Percentiles rank a stretch among this genome's conserved stretches.
These are phyloP conservation scores for Illadopsis cleaveri DNA, from an alignment of 2,113 vertebrate genomes.

Conservation along the genomic window DNA sequence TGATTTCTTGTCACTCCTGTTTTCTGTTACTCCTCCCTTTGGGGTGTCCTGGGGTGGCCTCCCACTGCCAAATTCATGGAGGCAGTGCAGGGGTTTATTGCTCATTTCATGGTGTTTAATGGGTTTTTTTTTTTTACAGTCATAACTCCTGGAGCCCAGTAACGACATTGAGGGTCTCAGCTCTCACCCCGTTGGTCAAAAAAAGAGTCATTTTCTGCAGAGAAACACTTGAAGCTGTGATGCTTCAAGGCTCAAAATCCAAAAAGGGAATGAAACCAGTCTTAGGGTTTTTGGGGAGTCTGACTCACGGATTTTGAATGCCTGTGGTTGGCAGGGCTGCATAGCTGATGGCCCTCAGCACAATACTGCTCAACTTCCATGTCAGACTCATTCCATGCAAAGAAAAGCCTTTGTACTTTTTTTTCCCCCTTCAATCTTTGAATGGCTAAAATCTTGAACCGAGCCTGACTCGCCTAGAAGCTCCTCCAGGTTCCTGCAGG, in stretches of 20 bases:
- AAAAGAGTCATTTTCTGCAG: background rate
- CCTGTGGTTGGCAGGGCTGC: constrained; percentile 46
- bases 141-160: background rate
- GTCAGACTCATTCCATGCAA: background rate
- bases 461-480: background rate
- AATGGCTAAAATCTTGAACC: background rate
- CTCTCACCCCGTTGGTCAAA: background rate
- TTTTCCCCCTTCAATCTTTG: background rate
- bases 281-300: constrained; percentile 38
- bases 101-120: background rate
- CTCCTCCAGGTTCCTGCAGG: background rate
- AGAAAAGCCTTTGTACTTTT: constrained; percentile 15
- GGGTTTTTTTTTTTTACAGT: background rate
- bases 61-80: background rate
- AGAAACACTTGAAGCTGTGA: background rate
- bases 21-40: background rate
- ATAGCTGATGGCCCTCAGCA: constrained; percentile 40
- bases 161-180: background rate
- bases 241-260: background rate
- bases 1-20: background rate
- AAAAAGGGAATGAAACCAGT: constrained; percentile 34
- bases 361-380: constrained; percentile 12
- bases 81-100: background rate
- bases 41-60: background rate
- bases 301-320: constrained; percentile 51